These are phyloP conservation scores for Rhogogaster chlorosoma DNA, from an alignment of 2,888 invertebrate species.

Conservation along the genomic window DNA sequence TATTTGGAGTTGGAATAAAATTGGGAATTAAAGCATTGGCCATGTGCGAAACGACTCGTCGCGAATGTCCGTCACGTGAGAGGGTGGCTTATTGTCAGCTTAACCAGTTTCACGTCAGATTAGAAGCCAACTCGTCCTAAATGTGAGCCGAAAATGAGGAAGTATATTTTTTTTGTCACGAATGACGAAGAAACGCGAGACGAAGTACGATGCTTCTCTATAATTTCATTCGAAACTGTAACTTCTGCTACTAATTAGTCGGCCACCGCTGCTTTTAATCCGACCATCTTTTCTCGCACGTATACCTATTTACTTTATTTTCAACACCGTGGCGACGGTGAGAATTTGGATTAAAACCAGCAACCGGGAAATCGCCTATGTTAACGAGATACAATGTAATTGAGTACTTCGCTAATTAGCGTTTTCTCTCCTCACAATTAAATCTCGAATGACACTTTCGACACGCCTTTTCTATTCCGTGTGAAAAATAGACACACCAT, in stretches of 20 bases:
- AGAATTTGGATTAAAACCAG: conserved; percentile 11
- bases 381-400: conserved; percentile 17
- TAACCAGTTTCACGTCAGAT: not conserved
- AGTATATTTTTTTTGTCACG: not conserved
- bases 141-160: not conserved
- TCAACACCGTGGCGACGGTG: not conserved
- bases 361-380: not conserved
- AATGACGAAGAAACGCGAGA: not conserved
- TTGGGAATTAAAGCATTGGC: not conserved
- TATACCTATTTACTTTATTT: not conserved
- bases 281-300: not conserved
- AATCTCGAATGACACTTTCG: conserved; percentile 34
- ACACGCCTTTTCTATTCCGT: not conserved
- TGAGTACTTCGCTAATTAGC: conserved; percentile 9
- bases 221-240: not conserved
- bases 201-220: not conserved
- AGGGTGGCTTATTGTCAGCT: not conserved
- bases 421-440: conserved; percentile 26
- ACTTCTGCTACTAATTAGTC: conserved; percentile 14
- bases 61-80: not conserved
- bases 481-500: not conserved
- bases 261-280: not conserved
- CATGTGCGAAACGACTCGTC: not conserved
- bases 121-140: not conserved
- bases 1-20: not conserved